These are phyloP conservation scores for Aotus griseimembra DNA, from an alignment of 2,797 vertebrate species.

Conservation along the genomic window DNA sequence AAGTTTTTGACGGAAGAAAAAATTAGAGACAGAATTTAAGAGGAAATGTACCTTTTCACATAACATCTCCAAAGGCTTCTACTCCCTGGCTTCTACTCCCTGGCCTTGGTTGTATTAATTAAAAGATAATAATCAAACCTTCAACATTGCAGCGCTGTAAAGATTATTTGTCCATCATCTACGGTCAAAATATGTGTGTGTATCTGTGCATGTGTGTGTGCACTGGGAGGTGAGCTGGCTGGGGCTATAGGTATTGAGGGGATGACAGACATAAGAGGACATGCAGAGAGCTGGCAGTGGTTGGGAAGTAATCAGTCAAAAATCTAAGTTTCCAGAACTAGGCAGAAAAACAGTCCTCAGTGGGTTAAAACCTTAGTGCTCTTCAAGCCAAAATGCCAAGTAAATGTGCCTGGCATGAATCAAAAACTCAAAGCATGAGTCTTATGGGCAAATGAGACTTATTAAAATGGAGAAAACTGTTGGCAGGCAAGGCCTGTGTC, in stretches of 20 bases:
- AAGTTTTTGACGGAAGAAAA: not conserved
- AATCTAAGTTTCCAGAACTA: not conserved
- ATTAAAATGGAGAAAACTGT: not conserved
- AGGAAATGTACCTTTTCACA: not conserved
- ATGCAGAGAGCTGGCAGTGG: not conserved
- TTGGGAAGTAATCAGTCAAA: not conserved
- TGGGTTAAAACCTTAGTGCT: not conserved
- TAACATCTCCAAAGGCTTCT: not conserved
- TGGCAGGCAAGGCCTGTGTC: not conserved
- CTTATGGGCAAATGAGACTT: not conserved
- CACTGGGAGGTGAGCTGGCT: not conserved
- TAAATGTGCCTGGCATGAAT: constrained; percentile 22
- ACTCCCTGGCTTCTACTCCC: not conserved
- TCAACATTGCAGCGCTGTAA: not conserved
- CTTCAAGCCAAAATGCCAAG: not conserved
- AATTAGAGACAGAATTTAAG: not conserved
- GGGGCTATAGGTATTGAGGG: not conserved
- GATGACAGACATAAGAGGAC: not conserved
- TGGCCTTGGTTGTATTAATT: not conserved
- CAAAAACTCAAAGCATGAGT: not conserved
- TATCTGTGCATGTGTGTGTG: too few relatives aligned
- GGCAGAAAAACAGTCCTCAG: not conserved
- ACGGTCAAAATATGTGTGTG: too few relatives aligned
- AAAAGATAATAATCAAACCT: not conserved
- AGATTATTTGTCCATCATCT: not conserved